These are phyloP conservation scores for Ctenomys sociabilis DNA, from an alignment of 2,113 vertebrate genomes.

Conservation along the genomic window DNA sequence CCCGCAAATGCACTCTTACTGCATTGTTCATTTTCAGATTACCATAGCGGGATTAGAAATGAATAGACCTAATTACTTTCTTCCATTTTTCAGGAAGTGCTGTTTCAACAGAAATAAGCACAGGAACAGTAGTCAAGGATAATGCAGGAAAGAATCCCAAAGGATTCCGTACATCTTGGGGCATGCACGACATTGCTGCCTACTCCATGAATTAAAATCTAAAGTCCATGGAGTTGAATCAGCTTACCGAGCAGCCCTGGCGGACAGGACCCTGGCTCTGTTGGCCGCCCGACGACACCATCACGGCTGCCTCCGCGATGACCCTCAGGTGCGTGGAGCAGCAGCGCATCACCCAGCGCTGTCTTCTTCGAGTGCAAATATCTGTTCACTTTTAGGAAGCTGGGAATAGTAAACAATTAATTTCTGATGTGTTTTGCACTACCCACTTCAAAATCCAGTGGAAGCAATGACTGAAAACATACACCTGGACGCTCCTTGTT, in stretches of 20 bases:
- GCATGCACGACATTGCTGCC: background rate
- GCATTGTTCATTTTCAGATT: background rate
- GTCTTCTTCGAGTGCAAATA: background rate
- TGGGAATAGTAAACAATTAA: background rate
- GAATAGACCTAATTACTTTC: background rate
- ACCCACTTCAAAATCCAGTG: background rate
- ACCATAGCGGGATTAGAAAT: background rate
- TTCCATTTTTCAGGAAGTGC: background rate
- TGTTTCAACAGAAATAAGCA: background rate
- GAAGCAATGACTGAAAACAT: background rate
- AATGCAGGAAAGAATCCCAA: background rate
- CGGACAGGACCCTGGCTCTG: background rate
- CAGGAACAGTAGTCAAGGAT: background rate
- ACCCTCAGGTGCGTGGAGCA: background rate
- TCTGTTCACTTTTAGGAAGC: background rate
- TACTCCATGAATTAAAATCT: background rate
- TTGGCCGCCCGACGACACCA: background rate
- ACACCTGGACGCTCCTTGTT: background rate
- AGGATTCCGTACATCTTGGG: background rate
- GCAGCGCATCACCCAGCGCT: background rate
- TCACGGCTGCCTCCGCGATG: background rate
- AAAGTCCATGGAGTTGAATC: background rate
- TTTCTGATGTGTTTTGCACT: background rate
- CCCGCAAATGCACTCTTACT: background rate
- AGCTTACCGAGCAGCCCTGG: background rate